Evolutionary conservation across 2,113 vertebrate genomes (phyloP).

Genomic region (Chaetodon auriga): DNA sequence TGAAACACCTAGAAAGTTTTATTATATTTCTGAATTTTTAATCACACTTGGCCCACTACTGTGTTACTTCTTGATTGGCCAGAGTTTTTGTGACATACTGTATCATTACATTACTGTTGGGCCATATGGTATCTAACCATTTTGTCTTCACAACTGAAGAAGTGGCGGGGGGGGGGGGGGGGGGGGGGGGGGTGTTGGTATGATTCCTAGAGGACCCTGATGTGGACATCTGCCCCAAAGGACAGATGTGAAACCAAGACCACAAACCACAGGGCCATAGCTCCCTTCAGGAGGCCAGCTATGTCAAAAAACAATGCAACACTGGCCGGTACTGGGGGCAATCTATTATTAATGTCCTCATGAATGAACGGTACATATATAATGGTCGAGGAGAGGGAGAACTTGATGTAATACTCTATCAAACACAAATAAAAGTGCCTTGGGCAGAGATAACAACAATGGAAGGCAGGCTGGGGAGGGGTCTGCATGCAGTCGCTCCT

Average conservation of each 20-base stretch:
- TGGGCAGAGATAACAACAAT: conserved; percentile 42
- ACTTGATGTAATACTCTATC: conserved; percentile 49
- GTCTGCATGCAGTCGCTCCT: not conserved
- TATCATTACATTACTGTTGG: not conserved
- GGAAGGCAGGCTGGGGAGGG: conserved; percentile 10
- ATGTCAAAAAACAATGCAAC: conserved; percentile 34
- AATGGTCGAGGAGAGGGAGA: conserved; percentile 14
- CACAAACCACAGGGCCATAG: conserved; percentile 21
- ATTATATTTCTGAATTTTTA: conserved; percentile 2
- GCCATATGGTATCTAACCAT: not conserved
- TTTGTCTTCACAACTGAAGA: not conserved
- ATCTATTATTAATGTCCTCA: conserved; percentile 52
- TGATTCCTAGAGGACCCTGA: not conserved
- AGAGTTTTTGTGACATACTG: not conserved
- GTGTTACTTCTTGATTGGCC: not conserved
- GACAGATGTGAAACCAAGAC: conserved; percentile 27
- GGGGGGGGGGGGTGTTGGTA: not conserved
- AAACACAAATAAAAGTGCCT: conserved; percentile 60
- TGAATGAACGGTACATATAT: conserved; percentile 34
- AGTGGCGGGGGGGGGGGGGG: not conserved
- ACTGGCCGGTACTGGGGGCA: not conserved
- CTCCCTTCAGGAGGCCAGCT: conserved; percentile 3
- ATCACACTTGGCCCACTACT: not conserved
- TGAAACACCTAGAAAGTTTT: conserved; percentile 21
- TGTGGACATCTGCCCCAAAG: conserved; percentile 17